Evolutionary conservation across 1,140 invertebrate species (phyloP), one percentile per base, ranked within the genome.

Genomic region (Acyrthosiphon pisum): DNA sequence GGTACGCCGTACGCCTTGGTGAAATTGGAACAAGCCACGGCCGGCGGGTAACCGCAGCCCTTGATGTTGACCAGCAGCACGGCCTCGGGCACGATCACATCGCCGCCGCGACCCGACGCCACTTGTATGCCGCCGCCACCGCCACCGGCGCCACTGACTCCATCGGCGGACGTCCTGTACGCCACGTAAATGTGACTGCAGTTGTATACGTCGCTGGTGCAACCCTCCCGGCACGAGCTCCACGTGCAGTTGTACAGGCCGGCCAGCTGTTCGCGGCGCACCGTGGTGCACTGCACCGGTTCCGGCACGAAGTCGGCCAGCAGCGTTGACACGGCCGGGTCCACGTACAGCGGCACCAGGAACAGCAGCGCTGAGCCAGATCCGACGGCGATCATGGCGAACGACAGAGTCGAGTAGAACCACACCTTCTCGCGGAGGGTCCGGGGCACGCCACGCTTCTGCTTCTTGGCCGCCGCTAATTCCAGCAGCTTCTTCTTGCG

Each of bases 41-140:
- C 96, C 37, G 98, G 98, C 87, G 98, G 98, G 95, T 98, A 98
- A n/a, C 98, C 98, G 95, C 98, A 98, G 11, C 97, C 98, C 95
- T 97, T 97, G 94, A 97, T 97, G 95, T 98, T 98, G 91, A 97
- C 97, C 93, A 97, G 95, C 14, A 98, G 96, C 37, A 97, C 96
- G 30, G 97, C 97, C 94, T 97, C 97, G 30, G 76, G 23, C 37
- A 93, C 44, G 91, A n/a, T 44, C 30, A 93, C 44, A 68, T 30
- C 11, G 81, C 37, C 6, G 41, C 83, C 68, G 48, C 90, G 41
- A 11, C 84, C 87, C 22, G 60, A 46, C 30, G 76, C 30, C 44
- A 89, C 41, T 56, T 26, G 86, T 6, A 81, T 30, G 84, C 86
- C 22, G 50, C 37, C 37, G 44, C 26, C 84, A 96, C 96, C 48